Base-by-base conservation (phyloP, 2,888 invertebrate species). In the Andricus quercusramuli region DNA sequence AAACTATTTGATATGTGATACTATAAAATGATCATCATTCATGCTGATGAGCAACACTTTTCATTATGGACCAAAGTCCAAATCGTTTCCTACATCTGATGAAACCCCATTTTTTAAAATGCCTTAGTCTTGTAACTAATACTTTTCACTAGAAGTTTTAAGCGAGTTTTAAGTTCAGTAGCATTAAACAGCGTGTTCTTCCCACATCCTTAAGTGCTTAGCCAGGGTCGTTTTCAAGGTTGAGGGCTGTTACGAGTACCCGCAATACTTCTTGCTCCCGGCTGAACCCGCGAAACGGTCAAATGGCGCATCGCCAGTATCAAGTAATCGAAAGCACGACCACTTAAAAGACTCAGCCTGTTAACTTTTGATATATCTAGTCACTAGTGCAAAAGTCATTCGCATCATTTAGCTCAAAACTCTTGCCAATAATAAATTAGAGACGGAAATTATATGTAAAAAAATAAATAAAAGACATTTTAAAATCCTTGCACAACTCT, bases 401-500 rank as follows among this genome's bases (percentile, higher is more conserved):
- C 44, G 25, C 68, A 47, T 74, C 20, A 56, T 74, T 51, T 11
- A 74, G 3, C 29, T 13, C 13, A 32, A 22, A 41, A 44, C 20
- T 32, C 47, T 32, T 74, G 47, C 17, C 32, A 74, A 29, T 25
- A 74, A 74, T 56, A 74, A 51, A 32, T 47, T 51, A 56, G 11
- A 51, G 17, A 47, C 5, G 56, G 17, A 29, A 74, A 51, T 51
- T 74, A 20, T 56, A 47, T 47, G 15, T 47, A 47, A n/a, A 51
- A 29, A 22, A 32, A 29, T 8, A 51, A 51, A 41, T 32, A 20
- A 15, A 47, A 25, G 51, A 70, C 47, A 74, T 74, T 47, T 47
- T 47, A 6, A 51, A 74, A 74, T 20, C 25, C 70, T 74, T 51
- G 51, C 51, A 51, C 47, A 74, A 47, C 70, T 74, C 29, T 20